Conservation (phyloP, 2,888 invertebrate genomes). For the Leptopilina myrica region DNA sequence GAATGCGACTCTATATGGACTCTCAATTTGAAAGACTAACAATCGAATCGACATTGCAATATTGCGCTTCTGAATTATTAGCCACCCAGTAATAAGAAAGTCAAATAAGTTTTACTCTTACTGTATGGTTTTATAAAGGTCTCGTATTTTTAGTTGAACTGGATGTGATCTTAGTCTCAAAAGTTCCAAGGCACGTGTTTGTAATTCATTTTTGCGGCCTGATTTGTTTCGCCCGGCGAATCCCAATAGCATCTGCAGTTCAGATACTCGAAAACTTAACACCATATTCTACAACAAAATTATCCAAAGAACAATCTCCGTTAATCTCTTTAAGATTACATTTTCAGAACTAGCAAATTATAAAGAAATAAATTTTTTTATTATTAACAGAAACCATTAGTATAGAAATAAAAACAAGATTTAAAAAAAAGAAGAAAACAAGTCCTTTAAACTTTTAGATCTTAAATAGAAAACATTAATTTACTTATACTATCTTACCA, state of each 20-base stretch:
- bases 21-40: neutral
- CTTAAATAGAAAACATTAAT: no score
- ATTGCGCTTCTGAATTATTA: conserved; percentile 26
- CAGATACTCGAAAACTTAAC: conserved; percentile 88
- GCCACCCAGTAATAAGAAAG: conserved; percentile 34
- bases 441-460: neutral
- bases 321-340: conserved; percentile 45
- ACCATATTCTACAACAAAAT: conserved; percentile 76
- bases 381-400: conserved; percentile 35
- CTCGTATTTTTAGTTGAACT: conserved; percentile 82
- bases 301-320: conserved; percentile 46
- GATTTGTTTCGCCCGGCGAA: conserved; percentile 88
- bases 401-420: neutral
- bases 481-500: no score
- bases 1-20: neutral
- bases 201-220: conserved; percentile 88
- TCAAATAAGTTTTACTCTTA: conserved; percentile 72
- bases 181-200: conserved; percentile 85
- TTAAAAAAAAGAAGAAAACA: neutral
- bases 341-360: conserved; percentile 21
- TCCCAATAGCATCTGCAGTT: conserved; percentile 89
- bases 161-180: conserved; percentile 82
- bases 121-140: conserved; percentile 84
- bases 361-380: conserved; percentile 12
- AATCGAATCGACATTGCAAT: neutral